These are phyloP conservation scores for Oscheius sp. DNA, from an alignment of 2,888 invertebrate species.

Conservation along the genomic window DNA sequence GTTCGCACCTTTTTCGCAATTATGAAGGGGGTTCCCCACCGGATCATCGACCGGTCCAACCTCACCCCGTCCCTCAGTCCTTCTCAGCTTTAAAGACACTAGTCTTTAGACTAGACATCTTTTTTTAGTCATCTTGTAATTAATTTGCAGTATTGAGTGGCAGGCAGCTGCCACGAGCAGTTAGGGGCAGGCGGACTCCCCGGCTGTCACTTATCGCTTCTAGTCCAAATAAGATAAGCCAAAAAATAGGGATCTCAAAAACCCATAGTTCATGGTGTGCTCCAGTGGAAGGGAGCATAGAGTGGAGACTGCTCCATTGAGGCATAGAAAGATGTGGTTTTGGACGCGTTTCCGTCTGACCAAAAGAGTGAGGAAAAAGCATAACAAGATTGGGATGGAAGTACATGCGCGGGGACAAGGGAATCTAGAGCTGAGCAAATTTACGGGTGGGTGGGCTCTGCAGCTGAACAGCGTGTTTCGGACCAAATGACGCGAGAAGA, in stretches of 20 bases:
- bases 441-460: constrained; percentile 32
- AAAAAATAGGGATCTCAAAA: background rate
- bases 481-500: constrained; percentile 32
- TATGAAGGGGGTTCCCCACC: constrained; percentile 29
- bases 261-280: background rate
- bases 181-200: constrained; percentile 18
- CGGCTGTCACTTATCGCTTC: constrained; percentile 29
- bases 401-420: constrained; percentile 23
- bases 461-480: constrained; percentile 31
- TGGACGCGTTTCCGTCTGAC: constrained; percentile 17
- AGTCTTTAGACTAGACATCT: background rate
- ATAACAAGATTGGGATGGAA: constrained; percentile 26
- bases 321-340: constrained; percentile 8
- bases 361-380: constrained; percentile 4
- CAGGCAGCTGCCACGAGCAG: constrained; percentile 27
- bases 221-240: background rate
- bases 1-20: constrained; percentile 27
- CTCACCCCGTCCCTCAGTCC: background rate
- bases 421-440: constrained; percentile 19
- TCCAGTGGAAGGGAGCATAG: background rate
- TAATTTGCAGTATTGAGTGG: constrained; percentile 1
- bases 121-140: constrained; percentile 9
- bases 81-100: background rate
- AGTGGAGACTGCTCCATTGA: background rate
- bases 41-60: constrained; percentile 9